These are phyloP conservation scores for Sylvilagus floridanus DNA, from an alignment of 2,797 vertebrate genomes.

Conservation along the genomic window DNA sequence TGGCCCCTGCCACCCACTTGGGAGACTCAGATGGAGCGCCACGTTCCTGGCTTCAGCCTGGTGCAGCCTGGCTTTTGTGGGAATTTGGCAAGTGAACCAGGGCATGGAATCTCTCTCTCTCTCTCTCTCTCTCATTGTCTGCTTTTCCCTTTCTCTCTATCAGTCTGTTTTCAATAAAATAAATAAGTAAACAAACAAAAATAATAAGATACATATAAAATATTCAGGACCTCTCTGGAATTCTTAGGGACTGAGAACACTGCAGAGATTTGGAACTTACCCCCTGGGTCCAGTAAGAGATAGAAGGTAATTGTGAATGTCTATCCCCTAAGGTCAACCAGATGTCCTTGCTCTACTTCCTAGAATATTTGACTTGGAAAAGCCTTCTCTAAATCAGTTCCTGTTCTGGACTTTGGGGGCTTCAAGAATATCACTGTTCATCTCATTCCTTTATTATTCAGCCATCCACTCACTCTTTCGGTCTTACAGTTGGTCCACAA, in stretches of 20 bases:
- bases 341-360: background rate
- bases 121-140: background rate
- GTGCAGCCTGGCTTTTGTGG: no score
- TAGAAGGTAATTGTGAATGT: background rate
- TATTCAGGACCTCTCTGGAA: background rate
- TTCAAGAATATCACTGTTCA: background rate
- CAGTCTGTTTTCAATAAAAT: background rate
- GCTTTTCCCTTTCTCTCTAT: background rate
- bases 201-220: background rate
- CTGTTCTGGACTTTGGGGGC: background rate
- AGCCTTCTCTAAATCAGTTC: background rate
- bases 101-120: background rate
- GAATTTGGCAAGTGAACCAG: no score
- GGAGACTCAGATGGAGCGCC: no score
- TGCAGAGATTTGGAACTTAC: constrained; percentile 37
- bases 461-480: background rate
- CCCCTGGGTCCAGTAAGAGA: background rate
- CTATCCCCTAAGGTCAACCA: background rate
- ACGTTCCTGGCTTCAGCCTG: no score
- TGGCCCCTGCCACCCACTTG: no score
- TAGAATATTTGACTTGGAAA: background rate
- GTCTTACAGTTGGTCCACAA: background rate
- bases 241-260: constrained; percentile 29
- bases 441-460: background rate
- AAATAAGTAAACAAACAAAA: background rate